A percentile compares a stretch with the other conserved stretches of the same genome.
phyloP scores from a whole-genome alignment of 2,113 vertebrate genomes.

The Podocnemis expansa region DNA sequence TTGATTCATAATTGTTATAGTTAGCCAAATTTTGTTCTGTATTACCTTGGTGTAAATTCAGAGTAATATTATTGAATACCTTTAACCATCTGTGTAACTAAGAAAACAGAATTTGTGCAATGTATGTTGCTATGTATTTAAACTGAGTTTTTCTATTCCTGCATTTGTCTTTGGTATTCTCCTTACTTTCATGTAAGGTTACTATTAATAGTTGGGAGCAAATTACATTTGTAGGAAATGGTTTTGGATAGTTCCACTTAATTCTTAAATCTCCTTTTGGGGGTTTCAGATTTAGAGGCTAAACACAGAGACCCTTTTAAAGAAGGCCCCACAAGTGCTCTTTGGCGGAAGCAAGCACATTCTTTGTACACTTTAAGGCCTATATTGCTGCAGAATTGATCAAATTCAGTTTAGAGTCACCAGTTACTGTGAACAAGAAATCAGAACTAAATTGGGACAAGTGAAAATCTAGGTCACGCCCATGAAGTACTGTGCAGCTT shows the following conservation, averaged over 20 bases:
- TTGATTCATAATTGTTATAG: not conserved
- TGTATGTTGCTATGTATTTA: not conserved
- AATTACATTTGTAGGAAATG: not conserved
- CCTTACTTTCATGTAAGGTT: not conserved
- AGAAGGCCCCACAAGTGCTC: not conserved
- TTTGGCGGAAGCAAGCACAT: rapidly evolving
- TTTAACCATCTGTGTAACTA: not conserved
- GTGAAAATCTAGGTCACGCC: not conserved
- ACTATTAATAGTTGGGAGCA: not conserved
- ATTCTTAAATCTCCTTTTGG: slow-evolving; percentile 15
- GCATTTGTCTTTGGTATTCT: slow-evolving; percentile 17
- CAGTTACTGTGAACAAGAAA: not conserved
- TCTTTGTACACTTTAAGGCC: not conserved
- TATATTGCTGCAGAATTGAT: not conserved
- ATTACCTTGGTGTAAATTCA: not conserved
- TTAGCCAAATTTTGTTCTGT: not conserved
- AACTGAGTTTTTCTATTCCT: slow-evolving; percentile 15
- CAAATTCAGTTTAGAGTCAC: not conserved
- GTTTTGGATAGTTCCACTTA: slow-evolving; percentile 19
- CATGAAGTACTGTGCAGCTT: not conserved
- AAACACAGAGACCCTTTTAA: not conserved
- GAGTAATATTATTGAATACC: not conserved
- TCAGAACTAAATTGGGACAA: not conserved
- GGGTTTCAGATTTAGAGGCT: not conserved
- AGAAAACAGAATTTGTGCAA: slow-evolving; percentile 13